Evolutionary conservation across 64 coral and sea anemone genomes (phyloP).

Genomic region (Platygyra sinensis): DNA sequence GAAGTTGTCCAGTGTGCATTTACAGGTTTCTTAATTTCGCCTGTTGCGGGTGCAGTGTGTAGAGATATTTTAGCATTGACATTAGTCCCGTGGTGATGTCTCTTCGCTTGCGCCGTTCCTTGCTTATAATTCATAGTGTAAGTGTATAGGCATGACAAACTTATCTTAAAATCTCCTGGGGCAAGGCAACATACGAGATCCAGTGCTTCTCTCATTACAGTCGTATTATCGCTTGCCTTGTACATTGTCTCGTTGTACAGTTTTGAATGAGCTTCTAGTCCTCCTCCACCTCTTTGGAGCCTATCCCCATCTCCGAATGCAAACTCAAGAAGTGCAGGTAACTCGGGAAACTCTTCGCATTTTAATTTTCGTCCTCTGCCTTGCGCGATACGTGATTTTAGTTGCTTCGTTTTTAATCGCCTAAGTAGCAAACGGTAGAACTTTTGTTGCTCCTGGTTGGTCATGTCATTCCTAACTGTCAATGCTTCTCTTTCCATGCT

Average conservation of each 20-base stretch:
- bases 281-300: slow-evolving; percentile 21
- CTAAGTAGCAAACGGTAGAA: too few relatives aligned
- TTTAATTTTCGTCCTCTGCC: too few relatives aligned
- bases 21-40: slow-evolving; percentile 23
- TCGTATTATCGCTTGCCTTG: slow-evolving; percentile 26
- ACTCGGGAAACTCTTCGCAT: too few relatives aligned
- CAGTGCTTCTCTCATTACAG: slow-evolving; percentile 31
- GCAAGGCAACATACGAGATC: too few relatives aligned
- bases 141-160: slow-evolving; percentile 42
- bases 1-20: slow-evolving; percentile 37
- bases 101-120: slow-evolving; percentile 25
- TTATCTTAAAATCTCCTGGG: neutral
- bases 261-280: slow-evolving; percentile 36
- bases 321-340: slow-evolving; percentile 20
- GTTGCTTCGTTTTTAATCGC: too few relatives aligned
- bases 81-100: slow-evolving; percentile 17
- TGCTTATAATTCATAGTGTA: slow-evolving; percentile 42
- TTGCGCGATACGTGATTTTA: too few relatives aligned
- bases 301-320: slow-evolving; percentile 36
- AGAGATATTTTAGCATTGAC: slow-evolving; percentile 44
- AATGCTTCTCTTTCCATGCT: neutral
- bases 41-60: slow-evolving; percentile 15
- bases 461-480: neutral
- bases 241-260: slow-evolving; percentile 17
- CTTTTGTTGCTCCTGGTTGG: too few relatives aligned